phyloP scores from a whole-genome alignment of 2,888 invertebrate genomes.

The Acanthosepion esculentum region DNA sequence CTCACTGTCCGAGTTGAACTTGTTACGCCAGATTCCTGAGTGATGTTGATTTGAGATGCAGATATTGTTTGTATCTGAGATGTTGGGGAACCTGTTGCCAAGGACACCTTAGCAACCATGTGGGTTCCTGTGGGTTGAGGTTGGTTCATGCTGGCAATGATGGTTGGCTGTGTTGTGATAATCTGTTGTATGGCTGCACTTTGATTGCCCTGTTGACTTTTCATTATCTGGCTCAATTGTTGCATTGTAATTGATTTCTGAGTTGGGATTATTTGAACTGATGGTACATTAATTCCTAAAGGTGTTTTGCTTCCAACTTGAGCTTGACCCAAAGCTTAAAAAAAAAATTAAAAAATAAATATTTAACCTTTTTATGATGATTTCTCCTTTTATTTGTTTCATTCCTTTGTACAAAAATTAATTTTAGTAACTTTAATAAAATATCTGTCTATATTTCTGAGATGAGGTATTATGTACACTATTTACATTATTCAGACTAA shows the following conservation, averaged over 20 bases:
- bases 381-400: no score
- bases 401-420: no score
- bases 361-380: no score
- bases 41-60: slow-evolving; percentile 56
- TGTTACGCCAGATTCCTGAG: slow-evolving; percentile 52
- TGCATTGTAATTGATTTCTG: slow-evolving; percentile 84
- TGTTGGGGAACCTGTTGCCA: slow-evolving; percentile 56
- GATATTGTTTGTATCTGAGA: slow-evolving; percentile 65
- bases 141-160: slow-evolving; percentile 69
- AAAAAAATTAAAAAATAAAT: no score
- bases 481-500: no score
- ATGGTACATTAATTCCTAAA: slow-evolving; percentile 62
- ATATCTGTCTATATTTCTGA: no score
- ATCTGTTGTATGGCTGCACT: slow-evolving; percentile 58
- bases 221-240: slow-evolving; percentile 73
- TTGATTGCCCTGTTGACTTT: slow-evolving; percentile 55
- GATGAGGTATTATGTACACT: no score
- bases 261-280: slow-evolving; percentile 80
- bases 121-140: slow-evolving; percentile 66
- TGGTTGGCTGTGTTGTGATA: slow-evolving; percentile 62
- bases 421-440: no score
- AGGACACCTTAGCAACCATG: slow-evolving; percentile 59
- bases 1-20: slow-evolving; percentile 49
- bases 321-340: slow-evolving; percentile 57
- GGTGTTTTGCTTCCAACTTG: slow-evolving; percentile 55